A percentile compares a stretch with the other conserved stretches of the same genome.
These are phyloP conservation scores for Ephestia elutella DNA, from an alignment of 1,140 invertebrate genomes.

Conservation along the genomic window DNA sequence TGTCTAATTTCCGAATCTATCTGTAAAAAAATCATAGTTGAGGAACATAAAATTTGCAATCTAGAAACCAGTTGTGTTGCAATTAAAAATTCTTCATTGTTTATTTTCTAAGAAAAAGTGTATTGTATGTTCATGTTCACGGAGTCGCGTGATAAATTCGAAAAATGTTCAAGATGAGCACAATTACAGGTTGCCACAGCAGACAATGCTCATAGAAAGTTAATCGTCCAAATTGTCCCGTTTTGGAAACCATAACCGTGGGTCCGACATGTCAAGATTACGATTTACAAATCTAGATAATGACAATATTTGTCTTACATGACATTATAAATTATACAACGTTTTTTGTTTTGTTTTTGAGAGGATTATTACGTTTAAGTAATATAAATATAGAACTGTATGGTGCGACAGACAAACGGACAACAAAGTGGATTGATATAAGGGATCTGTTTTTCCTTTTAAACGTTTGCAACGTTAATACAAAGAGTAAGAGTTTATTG, in stretches of 20 bases:
- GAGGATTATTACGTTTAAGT: background rate
- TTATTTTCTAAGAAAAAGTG: conserved; percentile 7
- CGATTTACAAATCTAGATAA: conserved; percentile 4
- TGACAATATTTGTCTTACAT: background rate
- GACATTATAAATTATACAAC: background rate
- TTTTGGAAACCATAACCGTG: conserved; percentile 18
- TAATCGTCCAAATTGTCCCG: conserved; percentile 26
- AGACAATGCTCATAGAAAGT: conserved; percentile 28
- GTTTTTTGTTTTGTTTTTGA: no score
- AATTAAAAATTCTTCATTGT: conserved; percentile 5
- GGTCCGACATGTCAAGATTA: conserved; percentile 1
- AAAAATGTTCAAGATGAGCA: conserved; percentile 3
- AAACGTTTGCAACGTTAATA: no score
- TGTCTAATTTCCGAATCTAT: no score
- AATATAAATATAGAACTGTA: no score
- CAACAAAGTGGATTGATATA: no score
- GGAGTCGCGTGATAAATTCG: conserved; percentile 8
- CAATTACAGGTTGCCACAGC: conserved; percentile 6
- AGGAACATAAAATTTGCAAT: no score
- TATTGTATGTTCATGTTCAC: background rate
- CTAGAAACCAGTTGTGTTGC: background rate
- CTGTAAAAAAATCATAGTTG: no score
- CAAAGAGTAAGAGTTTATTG: no score
- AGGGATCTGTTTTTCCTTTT: no score
- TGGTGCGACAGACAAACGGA: no score